Evolutionary conservation across 2,888 invertebrate species (phyloP), one percentile per base, ranked within the genome.

Genomic region (Ganaspis brasiliensis): DNA sequence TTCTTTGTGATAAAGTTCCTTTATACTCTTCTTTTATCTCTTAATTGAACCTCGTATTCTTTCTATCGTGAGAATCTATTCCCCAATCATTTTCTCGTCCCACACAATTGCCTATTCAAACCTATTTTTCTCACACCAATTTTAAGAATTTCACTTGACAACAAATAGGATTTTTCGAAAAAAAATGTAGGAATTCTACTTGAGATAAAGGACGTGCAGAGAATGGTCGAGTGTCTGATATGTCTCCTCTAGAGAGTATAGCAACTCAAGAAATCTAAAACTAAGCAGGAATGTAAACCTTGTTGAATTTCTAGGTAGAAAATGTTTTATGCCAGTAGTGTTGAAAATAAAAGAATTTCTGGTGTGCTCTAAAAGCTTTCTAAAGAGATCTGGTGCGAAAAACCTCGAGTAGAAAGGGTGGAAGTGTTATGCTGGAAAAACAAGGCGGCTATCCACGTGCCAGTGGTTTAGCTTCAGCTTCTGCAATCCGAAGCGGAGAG

Each of bases 11-110:
- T 67, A 70, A 74, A 52, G 45, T 72, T 79, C 55, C 79, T 82
- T 80, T 80, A 79, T 82, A 67, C 82, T 10, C 40, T 19, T 4
- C 80, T 61, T 79, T 82, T 82, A 82, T 82, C 79, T 79, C 79
- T 76, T 80, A 82, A 82, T 82, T 82, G 80, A 79, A 80, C 80
- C 79, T 80, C 74, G 21, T 45, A 63, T 63, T 63, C 40, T 63
- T 21, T 35, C 37, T 14, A 37, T 12, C 63, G 21, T 63, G 63
- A 35, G 63, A 63, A 40, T 14, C 12, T 19, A 61, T 35, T 19
- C 16, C 12, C 21, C 40, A 14, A n/a, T n/a, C 59, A n/a, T n/a
- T 24, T 31, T 59, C 31, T 59, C 31, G 59, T 59, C 6, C 6
- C 26, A 16, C n/a, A 24, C 6, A 57, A 57, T 26, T n/a, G 14